A percentile compares a stretch with the other conserved stretches of the same genome.
Conservation (phyloP, 2,888 invertebrate genomes). For the Andrena bicolor region DNA sequence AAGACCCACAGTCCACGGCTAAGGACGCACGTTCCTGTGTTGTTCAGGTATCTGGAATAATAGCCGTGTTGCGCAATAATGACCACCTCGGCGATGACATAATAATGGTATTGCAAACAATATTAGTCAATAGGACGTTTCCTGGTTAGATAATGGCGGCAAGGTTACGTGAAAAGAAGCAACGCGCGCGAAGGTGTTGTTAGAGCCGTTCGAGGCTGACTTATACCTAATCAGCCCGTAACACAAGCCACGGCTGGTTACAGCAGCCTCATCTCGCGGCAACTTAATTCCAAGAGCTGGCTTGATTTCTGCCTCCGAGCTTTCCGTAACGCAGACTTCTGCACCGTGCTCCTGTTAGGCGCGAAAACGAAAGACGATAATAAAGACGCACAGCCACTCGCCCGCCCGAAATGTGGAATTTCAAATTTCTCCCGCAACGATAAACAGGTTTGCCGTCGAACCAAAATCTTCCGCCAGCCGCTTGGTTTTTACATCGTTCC, state of each 20-base stretch:
- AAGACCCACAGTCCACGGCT: neutral
- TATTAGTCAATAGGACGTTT: constrained; percentile 60
- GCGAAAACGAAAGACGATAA: too few relatives aligned
- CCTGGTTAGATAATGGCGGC: constrained; percentile 60
- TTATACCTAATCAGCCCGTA: constrained; percentile 40
- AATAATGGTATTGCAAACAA: constrained; percentile 62
- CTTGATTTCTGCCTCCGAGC: constrained; percentile 1
- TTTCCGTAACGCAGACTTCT: too few relatives aligned
- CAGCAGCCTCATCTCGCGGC: constrained; percentile 16
- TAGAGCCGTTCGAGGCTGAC: constrained; percentile 34
- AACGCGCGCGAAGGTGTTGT: constrained; percentile 47
- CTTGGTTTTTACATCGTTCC: neutral
- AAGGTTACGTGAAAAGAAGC: constrained; percentile 57
- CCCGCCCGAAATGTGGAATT: neutral
- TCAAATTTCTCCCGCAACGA: neutral
- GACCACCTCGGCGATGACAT: constrained; percentile 51
- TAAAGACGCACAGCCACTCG: too few relatives aligned
- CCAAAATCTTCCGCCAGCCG: neutral
- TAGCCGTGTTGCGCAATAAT: constrained; percentile 49
- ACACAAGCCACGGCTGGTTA: constrained; percentile 15
- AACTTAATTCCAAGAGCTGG: neutral
- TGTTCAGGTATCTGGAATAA: constrained; percentile 38
- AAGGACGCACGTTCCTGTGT: neutral
- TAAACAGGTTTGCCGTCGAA: neutral
- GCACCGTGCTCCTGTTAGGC: too few relatives aligned